Base-by-base conservation (phyloP, 2,797 vertebrate species). In the Parauchenoglanis ngamensis region DNA sequence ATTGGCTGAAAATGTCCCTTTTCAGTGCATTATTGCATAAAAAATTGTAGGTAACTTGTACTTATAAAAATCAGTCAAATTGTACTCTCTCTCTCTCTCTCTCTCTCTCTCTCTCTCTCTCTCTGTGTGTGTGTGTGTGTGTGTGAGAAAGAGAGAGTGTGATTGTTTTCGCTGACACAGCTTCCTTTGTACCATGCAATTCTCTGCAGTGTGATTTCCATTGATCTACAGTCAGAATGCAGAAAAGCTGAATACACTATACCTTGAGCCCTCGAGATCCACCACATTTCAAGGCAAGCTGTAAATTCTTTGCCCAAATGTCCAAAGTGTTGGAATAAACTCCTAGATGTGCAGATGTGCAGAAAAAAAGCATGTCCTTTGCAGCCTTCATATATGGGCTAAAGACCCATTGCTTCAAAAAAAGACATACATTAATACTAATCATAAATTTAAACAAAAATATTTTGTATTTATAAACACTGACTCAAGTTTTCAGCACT, bases 211-310 rank as follows among this genome's bases (percentile, higher is more conserved):
- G 54, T 44, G 31, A 67, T 65, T 83, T 79, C 80, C 73, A 85
- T 56, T 87, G 82, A 85, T 77, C 61, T 35, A 28, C 70, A 65
- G 65, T 82, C 59, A 81, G 57, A 88, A 65, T 77, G 61, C 80
- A 86, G 44, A 78, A 68, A 70, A 59, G n/a, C 21, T 12, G 4
- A 72, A 52, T 54, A 28, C 19, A 67, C 15, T 2, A 28, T 82
- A 28, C n/a, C 46, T 83, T 1, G 5, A 31, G 8, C 19, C n/a
- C 17, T 31, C 2, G 13, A 63, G 79, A 63, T 59, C 8, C 10
- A 2, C 21, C 28, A 79, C 31, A 79, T 79, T 80, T 59, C 11
- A 59, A 13, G 4, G 25, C 77, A 35, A 46, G 40, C 6, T 46
- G 12, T 57, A 46, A 81, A 63, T 40, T 46, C 12, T 80, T 61